Evolutionary conservation across 2,113 vertebrate genomes (phyloP).

Genomic region (Herpetotheres cachinnans): DNA sequence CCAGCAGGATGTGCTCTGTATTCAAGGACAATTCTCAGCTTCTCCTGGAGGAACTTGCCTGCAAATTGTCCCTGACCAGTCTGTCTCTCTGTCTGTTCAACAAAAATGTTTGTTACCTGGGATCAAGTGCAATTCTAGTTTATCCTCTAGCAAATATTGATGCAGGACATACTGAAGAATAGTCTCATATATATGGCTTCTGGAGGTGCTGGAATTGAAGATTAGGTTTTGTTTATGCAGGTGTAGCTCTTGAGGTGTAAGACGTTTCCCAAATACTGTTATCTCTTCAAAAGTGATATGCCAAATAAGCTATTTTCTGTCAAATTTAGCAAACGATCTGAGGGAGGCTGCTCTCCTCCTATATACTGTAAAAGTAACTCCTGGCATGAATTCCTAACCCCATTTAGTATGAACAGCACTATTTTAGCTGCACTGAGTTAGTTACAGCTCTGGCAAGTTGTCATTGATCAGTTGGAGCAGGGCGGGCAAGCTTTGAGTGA

Average conservation of each 20-base stretch:
- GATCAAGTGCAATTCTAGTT: not conserved
- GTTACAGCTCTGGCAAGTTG: not conserved
- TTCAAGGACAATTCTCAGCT: not conserved
- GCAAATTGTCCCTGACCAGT: not conserved
- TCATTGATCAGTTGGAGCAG: not conserved
- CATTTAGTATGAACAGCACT: not conserved
- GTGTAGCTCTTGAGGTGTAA: not conserved
- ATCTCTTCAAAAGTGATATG: not conserved
- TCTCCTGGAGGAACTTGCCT: not conserved
- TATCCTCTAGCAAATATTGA: not conserved
- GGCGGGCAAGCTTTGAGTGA: not conserved
- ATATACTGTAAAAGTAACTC: not conserved
- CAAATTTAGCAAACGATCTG: not conserved
- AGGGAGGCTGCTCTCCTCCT: not conserved
- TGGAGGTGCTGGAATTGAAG: not conserved
- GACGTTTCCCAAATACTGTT: not conserved
- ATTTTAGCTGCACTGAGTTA: not conserved
- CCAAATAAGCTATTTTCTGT: not conserved
- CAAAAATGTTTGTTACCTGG: not conserved
- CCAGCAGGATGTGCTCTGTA: not conserved
- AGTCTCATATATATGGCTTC: not conserved
- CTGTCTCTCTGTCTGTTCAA: not conserved
- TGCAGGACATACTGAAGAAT: not conserved
- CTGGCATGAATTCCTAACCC: not conserved
- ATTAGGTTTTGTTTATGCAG: not conserved